Evolutionary conservation across 2,113 vertebrate genomes (phyloP).

Genomic region (Apodemus sylvaticus): DNA sequence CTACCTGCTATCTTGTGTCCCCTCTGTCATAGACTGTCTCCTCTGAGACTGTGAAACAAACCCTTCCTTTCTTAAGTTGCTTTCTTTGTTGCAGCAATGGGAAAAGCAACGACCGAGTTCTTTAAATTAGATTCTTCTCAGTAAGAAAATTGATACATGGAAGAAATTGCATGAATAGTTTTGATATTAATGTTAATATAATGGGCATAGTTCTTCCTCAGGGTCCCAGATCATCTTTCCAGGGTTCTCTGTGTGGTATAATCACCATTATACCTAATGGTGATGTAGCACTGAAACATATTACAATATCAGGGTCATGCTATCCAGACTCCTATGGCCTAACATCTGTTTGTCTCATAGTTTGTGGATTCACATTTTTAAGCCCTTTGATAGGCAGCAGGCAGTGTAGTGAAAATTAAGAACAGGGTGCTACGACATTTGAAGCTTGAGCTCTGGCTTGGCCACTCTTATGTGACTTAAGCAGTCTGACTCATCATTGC

Average conservation of each 20-base stretch:
- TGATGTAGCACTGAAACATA: not conserved
- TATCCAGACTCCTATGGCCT: not conserved
- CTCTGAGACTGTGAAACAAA: not conserved
- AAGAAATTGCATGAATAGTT: not conserved
- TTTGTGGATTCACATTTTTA: not conserved
- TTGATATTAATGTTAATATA: not conserved
- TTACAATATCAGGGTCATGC: no score
- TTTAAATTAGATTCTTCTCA: constrained; percentile 18
- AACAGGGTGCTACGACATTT: not conserved
- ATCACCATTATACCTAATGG: not conserved
- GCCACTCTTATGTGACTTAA: not conserved
- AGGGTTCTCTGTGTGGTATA: not conserved
- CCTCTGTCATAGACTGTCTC: not conserved
- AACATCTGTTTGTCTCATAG: not conserved
- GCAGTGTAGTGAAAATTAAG: not conserved
- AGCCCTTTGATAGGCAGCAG: not conserved
- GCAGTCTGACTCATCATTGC: not conserved
- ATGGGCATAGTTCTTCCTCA: not conserved
- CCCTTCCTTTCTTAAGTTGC: not conserved
- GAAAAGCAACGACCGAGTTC: not conserved
- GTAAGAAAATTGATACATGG: not conserved
- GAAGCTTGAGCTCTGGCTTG: not conserved
- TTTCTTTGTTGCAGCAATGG: not conserved
- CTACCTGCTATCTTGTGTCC: not conserved
- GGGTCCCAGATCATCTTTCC: not conserved